These are phyloP conservation scores for Drosophila repleta DNA, from an alignment of 1,140 invertebrate species.

Conservation along the genomic window DNA sequence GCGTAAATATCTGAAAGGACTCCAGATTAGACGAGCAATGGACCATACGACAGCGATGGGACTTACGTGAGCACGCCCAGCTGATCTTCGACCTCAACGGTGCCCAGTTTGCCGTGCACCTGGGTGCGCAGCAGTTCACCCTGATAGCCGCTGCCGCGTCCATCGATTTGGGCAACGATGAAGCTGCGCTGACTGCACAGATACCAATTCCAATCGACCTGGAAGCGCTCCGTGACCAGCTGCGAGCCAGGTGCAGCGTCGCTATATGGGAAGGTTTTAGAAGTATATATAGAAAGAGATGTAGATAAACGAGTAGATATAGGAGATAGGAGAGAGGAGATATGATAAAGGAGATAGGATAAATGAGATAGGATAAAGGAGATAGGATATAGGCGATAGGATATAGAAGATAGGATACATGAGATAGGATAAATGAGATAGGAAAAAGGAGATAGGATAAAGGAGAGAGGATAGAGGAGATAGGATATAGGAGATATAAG, in stretches of 20 bases:
- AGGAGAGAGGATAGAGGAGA: too few relatives aligned
- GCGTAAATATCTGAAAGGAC: slow-evolving; percentile 86
- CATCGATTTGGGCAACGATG: slow-evolving; percentile 92
- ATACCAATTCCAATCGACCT: slow-evolving; percentile 91
- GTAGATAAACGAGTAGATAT: too few relatives aligned
- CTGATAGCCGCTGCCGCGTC: slow-evolving; percentile 90
- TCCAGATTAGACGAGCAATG: not conserved
- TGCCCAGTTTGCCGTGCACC: slow-evolving; percentile 88
- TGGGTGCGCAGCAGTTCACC: slow-evolving; percentile 90
- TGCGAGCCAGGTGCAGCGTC: slow-evolving; percentile 91
- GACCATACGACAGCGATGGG: not conserved
- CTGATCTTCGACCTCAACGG: slow-evolving; percentile 92
- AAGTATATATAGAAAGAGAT: too few relatives aligned
- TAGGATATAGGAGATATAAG: too few relatives aligned
- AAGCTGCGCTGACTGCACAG: slow-evolving; percentile 90
- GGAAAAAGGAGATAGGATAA: too few relatives aligned
- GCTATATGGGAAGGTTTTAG: slow-evolving; percentile 72
- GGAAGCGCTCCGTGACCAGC: slow-evolving; percentile 89
- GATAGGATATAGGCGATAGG: too few relatives aligned
- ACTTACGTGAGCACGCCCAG: slow-evolving; percentile 90
- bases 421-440: too few relatives aligned
- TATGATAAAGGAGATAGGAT: too few relatives aligned
- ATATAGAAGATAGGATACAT: too few relatives aligned
- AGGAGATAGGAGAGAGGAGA: too few relatives aligned
- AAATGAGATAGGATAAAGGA: too few relatives aligned